These are phyloP conservation scores for Ammospiza nelsoni DNA, from an alignment of 2,113 vertebrate genomes.

Conservation along the genomic window DNA sequence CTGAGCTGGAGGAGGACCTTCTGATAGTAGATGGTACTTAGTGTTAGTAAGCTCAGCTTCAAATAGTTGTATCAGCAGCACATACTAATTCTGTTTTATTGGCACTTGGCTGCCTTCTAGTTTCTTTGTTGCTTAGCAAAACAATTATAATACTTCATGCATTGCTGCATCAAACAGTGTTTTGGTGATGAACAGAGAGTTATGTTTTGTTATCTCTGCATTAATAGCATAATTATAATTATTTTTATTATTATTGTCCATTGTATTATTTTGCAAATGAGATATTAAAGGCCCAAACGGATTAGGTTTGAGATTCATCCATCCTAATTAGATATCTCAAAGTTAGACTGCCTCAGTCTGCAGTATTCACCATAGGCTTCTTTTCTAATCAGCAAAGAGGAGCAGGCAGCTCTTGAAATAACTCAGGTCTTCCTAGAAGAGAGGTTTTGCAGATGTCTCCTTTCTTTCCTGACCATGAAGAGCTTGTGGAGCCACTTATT, in stretches of 20 bases:
- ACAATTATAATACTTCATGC: background rate
- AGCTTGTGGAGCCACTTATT: background rate
- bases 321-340: background rate
- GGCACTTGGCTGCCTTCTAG: background rate
- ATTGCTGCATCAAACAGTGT: background rate
- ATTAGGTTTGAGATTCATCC: background rate
- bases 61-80: background rate
- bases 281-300: background rate
- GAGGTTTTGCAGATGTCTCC: background rate
- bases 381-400: background rate
- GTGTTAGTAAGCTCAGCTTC: background rate
- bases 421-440: background rate
- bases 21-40: background rate
- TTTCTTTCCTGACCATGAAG: background rate
- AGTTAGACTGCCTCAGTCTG: background rate
- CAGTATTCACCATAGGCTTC: background rate
- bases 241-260: background rate
- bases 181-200: background rate
- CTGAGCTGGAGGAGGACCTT: background rate
- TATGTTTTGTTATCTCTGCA: background rate
- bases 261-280: background rate
- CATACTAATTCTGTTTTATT: background rate
- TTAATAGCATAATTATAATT: background rate
- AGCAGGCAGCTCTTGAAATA: background rate
- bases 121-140: conserved; percentile 10